Evolutionary conservation across 2,888 invertebrate genomes (phyloP).

Genomic region (Lasioglossum figueresi): DNA sequence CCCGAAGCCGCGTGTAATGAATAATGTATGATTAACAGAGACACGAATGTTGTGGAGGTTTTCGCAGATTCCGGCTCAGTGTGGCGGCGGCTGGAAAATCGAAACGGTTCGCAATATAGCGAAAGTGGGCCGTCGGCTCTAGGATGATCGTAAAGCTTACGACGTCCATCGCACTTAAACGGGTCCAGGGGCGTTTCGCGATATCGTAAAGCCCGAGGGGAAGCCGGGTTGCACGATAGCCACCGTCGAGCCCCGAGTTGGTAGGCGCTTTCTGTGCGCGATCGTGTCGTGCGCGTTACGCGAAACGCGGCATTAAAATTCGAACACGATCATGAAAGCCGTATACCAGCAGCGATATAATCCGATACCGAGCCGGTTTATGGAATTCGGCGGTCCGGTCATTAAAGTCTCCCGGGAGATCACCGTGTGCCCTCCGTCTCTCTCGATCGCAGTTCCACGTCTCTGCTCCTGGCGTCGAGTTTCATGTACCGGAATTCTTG

Average conservation of each 20-base stretch:
- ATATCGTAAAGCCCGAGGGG: constrained; percentile 71
- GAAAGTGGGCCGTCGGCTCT: constrained; percentile 79
- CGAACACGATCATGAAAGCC: constrained; percentile 75
- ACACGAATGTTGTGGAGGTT: not conserved
- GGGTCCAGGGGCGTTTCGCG: constrained; percentile 66
- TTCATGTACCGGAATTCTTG: not conserved
- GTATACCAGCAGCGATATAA: constrained; percentile 62
- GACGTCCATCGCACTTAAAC: constrained; percentile 72
- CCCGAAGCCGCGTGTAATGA: not conserved
- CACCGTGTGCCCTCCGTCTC: constrained; percentile 1
- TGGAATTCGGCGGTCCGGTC: constrained; percentile 69
- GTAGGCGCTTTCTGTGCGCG: constrained; percentile 18
- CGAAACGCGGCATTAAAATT: constrained; percentile 74
- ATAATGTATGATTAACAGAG: not conserved
- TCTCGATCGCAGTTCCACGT: not conserved
- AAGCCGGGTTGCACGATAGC: constrained; percentile 24
- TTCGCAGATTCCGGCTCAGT: not conserved
- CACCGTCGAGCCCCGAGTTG: not conserved
- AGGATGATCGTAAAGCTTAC: constrained; percentile 83
- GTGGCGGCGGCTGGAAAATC: constrained; percentile 49
- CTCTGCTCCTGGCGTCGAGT: constrained; percentile 6
- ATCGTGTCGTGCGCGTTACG: constrained; percentile 48
- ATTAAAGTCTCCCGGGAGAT: constrained; percentile 68
- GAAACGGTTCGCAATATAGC: constrained; percentile 71
- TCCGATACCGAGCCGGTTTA: constrained; percentile 50